These are phyloP conservation scores for Armadillidium nasatum DNA, from an alignment of 1,140 invertebrate species.

Conservation along the genomic window DNA sequence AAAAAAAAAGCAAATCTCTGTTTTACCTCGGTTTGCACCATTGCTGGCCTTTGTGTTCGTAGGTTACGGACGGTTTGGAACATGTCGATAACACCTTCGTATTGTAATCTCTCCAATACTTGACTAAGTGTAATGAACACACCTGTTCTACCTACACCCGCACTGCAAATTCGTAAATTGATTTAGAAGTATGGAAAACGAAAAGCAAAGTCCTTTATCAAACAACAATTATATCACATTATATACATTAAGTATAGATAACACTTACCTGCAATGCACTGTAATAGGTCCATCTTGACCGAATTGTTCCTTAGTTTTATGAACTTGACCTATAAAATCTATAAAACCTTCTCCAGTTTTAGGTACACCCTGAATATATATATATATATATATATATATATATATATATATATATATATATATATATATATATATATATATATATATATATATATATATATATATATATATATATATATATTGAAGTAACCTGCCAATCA, in stretches of 20 bases:
- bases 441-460: no score
- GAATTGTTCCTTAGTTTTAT: slow-evolving; percentile 99
- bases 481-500: no score
- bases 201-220: not conserved
- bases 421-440: no score
- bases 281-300: slow-evolving; percentile 98
- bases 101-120: slow-evolving; percentile 97
- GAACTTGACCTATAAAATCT: slow-evolving; percentile 96
- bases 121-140: slow-evolving; percentile 98
- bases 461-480: not conserved
- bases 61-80: slow-evolving; percentile 98
- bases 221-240: no score
- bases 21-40: slow-evolving; percentile 96
- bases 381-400: no score
- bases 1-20: no score
- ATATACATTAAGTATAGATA: no score
- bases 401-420: no score
- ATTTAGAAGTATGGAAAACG: not conserved
- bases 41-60: slow-evolving; percentile 93
- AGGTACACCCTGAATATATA: slow-evolving; percentile 69
- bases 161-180: slow-evolving; percentile 55
- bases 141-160: slow-evolving; percentile 93
- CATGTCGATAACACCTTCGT: slow-evolving; percentile 96
- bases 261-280: slow-evolving; percentile 85
- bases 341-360: slow-evolving; percentile 98